Evolutionary conservation across 2,113 vertebrate genomes (phyloP), one percentile per base, ranked within the genome.

Genomic region (Pongo pygmaeus): DNA sequence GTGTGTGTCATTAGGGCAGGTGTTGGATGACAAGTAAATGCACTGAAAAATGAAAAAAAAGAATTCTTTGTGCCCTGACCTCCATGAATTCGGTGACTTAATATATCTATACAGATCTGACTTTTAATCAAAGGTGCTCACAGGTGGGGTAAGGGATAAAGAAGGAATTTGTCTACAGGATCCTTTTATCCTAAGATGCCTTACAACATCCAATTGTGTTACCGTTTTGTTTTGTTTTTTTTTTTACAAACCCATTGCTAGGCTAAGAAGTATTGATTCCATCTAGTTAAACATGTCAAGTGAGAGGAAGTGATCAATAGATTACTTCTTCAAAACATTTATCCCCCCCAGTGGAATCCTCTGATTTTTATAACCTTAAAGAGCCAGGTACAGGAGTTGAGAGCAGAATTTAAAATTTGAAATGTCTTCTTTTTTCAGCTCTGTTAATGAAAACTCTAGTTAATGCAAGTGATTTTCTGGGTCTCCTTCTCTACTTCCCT

Each of bases 231-330:
- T 6, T 78, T 83, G 32, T 43, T 46, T 6, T 55, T 55, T 7
- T 20, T 89, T 91, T n/a, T n/a, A 89, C 35, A 84, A 87, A 92
- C 83, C 61, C 46, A 84, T 78, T 84, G 43, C 72, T 40, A 40
- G 5, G 40, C 43, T n/a, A 92, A 89, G 78, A 95, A 89, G n/a
- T 67, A 90, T 88, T 93, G 79, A 96, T 86, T 86, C 78, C 59
- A 13, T 93, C 27, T 90, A 55, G 77, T 95, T 95, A 94, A 91
- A 91, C 23, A 80, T 87, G 70, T 80, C 91, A 74, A 88, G 64
- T 69, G 43, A 95, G 20, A 94, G 92, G 92, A 96, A 80, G 35
- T 93, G 84, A 92, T 93, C 94, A 95, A 90, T 77, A 59, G 48
- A 35, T 74, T 52, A 43, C 84, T 64, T 91, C 90, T 93, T 94